Evolutionary conservation across 2,888 invertebrate species (phyloP), one percentile per base, ranked within the genome.

Genomic region (Punctoribates punctum): DNA sequence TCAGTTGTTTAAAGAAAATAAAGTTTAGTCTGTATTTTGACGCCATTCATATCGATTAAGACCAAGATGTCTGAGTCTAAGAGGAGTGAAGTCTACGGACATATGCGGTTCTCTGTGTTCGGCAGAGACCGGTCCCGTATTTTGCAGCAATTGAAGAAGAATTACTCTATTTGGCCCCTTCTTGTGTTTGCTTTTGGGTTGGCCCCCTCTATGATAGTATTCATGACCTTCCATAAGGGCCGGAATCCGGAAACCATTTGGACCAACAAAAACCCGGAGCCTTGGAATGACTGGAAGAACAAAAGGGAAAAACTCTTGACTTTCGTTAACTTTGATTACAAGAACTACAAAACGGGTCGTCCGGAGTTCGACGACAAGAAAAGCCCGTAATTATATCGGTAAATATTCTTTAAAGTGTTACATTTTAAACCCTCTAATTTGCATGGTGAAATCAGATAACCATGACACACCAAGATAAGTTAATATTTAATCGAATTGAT

Each of bases 31-130:
- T 34, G 4, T 34, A 34, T 34, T 34, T 8, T 34, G 34, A 34
- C 13, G 8, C 8, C 8, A 42, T 11, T 1, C 11, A 42, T 13
- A 42, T 57, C 57, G 23, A 23, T 57, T 57, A 4, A 57, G 57
- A 57, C 57, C n/a, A n/a, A n/a, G 25, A 51, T 57, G 57, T 11
- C 57, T 57, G 57, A 13, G 23, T 8, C 57, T 8, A 23, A 57
- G 3, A 57, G 78, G 78, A 11, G 42, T 11, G 79, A 73, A 1
- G 5, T 46, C 3, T 70, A 70, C 23, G 23, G 8, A 5, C 70
- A 70, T 46, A 42, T 70, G 70, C 42, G 20, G 11, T n/a, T 70
- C n/a, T 20, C 8, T 42, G 9, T 42, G 42, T 34, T 38, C 1
- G 13, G 38, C 9, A 17, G 23, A 5, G 70, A 70, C 23, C n/a